These are phyloP conservation scores for Varanus salvator DNA, from an alignment of 2,113 vertebrate genomes.

Conservation along the genomic window DNA sequence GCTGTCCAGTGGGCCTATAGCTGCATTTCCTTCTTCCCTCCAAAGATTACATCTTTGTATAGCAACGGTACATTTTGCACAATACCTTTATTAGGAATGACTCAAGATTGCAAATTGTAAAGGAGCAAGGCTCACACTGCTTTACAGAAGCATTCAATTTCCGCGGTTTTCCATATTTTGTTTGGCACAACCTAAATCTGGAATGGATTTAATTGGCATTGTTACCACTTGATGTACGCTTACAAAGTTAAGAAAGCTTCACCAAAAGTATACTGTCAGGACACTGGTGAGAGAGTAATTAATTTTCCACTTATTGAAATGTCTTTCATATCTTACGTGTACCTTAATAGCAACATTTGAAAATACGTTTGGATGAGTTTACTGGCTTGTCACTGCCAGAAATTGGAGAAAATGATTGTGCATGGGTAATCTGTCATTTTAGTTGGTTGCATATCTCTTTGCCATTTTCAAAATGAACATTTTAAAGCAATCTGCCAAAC, in stretches of 20 bases:
- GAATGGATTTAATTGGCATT: too few relatives aligned
- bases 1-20: neutral
- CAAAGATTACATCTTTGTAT: neutral
- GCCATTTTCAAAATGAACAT: neutral
- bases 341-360: accelerated
- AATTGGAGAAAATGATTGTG: neutral
- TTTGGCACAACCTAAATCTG: too few relatives aligned
- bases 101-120: neutral
- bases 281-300: accelerated
- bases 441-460: neutral
- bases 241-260: too few relatives aligned
- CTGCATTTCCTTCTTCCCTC: neutral
- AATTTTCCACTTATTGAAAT: too few relatives aligned
- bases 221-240: too few relatives aligned
- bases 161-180: too few relatives aligned
- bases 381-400: accelerated
- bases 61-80: neutral
- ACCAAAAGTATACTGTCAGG: neutral
- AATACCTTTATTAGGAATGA: neutral
- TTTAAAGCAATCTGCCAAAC: constrained; percentile 38
- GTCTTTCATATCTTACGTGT: neutral
- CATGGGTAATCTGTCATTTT: neutral
- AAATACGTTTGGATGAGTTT: accelerated
- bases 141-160: too few relatives aligned
- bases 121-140: too few relatives aligned